Evolutionary conservation across 2,797 vertebrate genomes (phyloP), one percentile per base, ranked within the genome.

Genomic region (Epinephelus coioides): DNA sequence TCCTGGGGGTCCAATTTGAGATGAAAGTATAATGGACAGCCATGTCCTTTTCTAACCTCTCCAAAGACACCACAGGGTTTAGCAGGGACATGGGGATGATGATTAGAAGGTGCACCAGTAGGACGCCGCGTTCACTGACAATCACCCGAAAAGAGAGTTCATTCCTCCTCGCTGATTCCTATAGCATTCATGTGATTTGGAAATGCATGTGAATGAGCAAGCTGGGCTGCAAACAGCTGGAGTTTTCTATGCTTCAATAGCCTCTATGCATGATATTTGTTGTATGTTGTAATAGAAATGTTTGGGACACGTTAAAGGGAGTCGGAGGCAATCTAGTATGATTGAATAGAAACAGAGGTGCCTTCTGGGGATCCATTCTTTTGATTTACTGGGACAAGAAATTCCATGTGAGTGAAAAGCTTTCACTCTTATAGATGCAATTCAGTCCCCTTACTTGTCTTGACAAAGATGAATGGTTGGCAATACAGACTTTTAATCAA

Each of bases 401-500:
- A 85, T 69, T 81, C 61, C 61, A 79, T 79, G 81, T 76, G 67
- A 89, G 76, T 73, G 75, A 89, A 90, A 91, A 88, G 69, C 73
- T 63, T 85, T 89, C 44, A 69, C 76, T 88, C 60, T 69, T 79
- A 86, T 79, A 79, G 82, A 90, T 85, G 81, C 78, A 84, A 78
- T 85, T 84, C 75, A 86, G 76, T 64, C 47, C 68, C 71, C 49
- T 87, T 73, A 8, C 73, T 70, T 78, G 73, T 73, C 74, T 81
- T 70, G 84, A 87, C 59, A 82, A 84, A 90, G 90, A 93, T 73
- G 76, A 90, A 90, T 89, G 69, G 72, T 66, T 88, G 68, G 73
- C 82, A 80, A 68, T 79, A 80, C 50, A 19, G 79, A 89, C 77
- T 85, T 87, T 88, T 86, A 90, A 92, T 92, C 85, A 89, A 82